These are phyloP conservation scores for Borostomias antarcticus DNA, from an alignment of 2,797 vertebrate species.

Conservation along the genomic window DNA sequence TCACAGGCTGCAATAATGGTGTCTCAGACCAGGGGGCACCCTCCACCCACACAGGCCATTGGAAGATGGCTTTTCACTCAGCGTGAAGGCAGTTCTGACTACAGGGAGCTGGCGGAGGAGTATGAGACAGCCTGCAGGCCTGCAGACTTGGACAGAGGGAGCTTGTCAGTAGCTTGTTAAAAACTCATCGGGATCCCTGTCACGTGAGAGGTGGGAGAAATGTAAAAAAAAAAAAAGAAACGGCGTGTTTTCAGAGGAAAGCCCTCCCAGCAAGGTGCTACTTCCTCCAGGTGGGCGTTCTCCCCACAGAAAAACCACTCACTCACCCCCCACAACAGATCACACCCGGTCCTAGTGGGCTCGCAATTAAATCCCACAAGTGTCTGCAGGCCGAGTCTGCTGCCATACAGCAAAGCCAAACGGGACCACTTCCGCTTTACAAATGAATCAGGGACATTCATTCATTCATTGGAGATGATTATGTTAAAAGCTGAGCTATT, in stretches of 20 bases:
- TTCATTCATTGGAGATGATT: too few species aligned
- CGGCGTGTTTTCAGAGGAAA: constrained; percentile 51
- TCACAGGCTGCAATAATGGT: constrained; percentile 57
- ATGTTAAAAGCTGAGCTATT: too few species aligned
- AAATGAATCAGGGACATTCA: too few species aligned
- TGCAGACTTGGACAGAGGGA: constrained; percentile 40
- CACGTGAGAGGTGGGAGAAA: constrained; percentile 33
- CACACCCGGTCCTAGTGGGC: neutral
- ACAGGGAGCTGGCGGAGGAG: constrained; percentile 60
- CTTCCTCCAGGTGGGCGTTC: constrained; percentile 38
- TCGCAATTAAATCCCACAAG: too few species aligned
- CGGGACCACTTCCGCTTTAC: too few species aligned
- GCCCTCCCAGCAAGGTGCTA: constrained; percentile 51
- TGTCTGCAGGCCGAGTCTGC: too few species aligned
- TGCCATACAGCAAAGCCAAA: too few species aligned
- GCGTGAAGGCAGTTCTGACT: constrained; percentile 52
- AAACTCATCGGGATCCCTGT: constrained; percentile 66
- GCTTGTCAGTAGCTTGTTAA: constrained; percentile 30
- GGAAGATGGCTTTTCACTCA: constrained; percentile 66
- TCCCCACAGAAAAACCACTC: constrained; percentile 1
- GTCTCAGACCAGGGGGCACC: constrained; percentile 67
- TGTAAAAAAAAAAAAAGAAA: too few species aligned
- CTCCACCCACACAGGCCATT: constrained; percentile 65
- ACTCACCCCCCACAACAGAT: constrained; percentile 15
- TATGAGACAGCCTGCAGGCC: constrained; percentile 46